Evolutionary conservation across 30 jellyfish, hydroid and myxozoan genomes (phyloP).

Genomic region (Aurelia sp.): DNA sequence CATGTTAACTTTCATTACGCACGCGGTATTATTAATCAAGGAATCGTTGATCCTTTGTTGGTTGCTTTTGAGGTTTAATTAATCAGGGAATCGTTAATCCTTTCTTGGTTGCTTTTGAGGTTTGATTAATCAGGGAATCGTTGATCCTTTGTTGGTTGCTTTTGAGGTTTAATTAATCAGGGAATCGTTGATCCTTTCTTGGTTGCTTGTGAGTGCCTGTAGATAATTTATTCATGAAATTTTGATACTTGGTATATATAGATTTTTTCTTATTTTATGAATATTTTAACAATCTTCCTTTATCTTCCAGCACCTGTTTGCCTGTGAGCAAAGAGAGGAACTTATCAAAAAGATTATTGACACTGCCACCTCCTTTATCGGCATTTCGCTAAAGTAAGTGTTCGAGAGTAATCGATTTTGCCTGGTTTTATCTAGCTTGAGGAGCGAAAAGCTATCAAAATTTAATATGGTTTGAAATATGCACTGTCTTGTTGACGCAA

Average conservation of each 20-base stretch:
- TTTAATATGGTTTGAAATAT: background rate
- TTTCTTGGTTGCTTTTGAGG: too few relatives aligned
- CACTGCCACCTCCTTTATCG: slow-evolving; percentile 64
- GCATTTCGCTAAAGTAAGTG: slow-evolving; percentile 70
- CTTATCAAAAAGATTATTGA: slow-evolving; percentile 73
- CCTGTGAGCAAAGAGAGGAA: slow-evolving; percentile 82
- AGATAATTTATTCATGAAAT: background rate
- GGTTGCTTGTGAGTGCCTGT: too few relatives aligned
- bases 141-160: too few relatives aligned
- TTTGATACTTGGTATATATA: background rate
- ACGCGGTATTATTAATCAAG: too few relatives aligned
- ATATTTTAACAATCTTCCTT: background rate
- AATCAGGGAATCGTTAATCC: too few relatives aligned
- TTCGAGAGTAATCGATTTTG: background rate
- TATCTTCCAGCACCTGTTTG: slow-evolving; percentile 75
- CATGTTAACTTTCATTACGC: too few relatives aligned
- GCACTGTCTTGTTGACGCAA: too few relatives aligned
- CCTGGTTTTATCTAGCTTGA: background rate
- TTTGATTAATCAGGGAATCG: too few relatives aligned
- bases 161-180: too few relatives aligned
- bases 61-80: too few relatives aligned
- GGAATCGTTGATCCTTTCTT: too few relatives aligned
- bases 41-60: too few relatives aligned
- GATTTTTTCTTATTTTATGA: background rate
- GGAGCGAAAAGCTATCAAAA: background rate